Evolutionary conservation across 2,113 vertebrate genomes (phyloP), one percentile per base, ranked within the genome.

Genomic region (Nycticryphes semicollaris): DNA sequence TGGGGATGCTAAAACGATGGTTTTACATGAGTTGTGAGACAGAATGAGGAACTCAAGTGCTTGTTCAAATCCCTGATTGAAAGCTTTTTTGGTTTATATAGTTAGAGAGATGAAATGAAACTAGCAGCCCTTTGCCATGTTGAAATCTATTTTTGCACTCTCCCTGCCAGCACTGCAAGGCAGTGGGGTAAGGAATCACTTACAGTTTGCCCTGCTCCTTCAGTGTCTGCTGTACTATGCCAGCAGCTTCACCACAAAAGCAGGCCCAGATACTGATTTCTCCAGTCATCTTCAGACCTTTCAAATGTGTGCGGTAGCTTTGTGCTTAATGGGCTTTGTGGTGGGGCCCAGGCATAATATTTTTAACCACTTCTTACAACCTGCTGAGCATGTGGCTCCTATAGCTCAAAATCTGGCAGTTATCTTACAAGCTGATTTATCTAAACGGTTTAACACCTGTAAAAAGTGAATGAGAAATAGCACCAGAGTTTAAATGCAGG

Each of bases 301-400:
- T 43, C 47, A n/a, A 50, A 67, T 14, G 15, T 4, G 7, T 41
- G n/a, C 21, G 13, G 16, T 25, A 57, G 13, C 64, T 82, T 90
- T 35, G n/a, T 37, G 37, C 50, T 82, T 59, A 33, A 33, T 3
- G 12, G 16, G 10, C 30, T 75, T 59, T 0, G 0, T 37, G 30
- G 25, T 9, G 22, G 4, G 15, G 18, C 7, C 6, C 39, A 39
- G 39, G 24, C 37, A 28, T 0, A 1, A 1, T 64, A 16, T 51
- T 72, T 74, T 54, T 4, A 6, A 23, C 14, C 2, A 12, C 15
- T 77, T 92, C 51, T 68, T 84, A 25, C 74, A 54, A 60, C 22
- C 7, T 54, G 6, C 7, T 24, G 14, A 45, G 10, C 35, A 19
- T 17, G 53, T 67, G 4, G 27, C 78, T 82, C 23, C 27, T 74